Conservation (phyloP, 1,140 invertebrate genomes). For the Heliconius eleuchia region DNA sequence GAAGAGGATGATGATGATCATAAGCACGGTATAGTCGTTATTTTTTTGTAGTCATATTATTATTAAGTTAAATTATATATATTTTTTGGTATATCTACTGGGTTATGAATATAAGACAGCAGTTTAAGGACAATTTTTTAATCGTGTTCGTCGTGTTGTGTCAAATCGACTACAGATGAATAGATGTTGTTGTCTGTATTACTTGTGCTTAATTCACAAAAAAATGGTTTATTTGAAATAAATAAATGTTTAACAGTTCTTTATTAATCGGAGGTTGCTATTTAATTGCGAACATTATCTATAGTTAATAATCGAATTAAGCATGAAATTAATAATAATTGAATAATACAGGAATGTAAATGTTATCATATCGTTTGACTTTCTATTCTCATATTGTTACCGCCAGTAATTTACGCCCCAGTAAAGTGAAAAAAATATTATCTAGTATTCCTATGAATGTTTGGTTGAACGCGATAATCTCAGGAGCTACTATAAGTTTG, state of each 20-base stretch:
- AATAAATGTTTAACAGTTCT: no score
- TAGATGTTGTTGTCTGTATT: no score
- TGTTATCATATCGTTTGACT: no score
- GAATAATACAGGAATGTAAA: background rate
- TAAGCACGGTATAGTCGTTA: slow-evolving; percentile 54
- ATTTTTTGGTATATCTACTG: background rate
- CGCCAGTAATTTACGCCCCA: no score
- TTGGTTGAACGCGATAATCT: no score
- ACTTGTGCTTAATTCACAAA: no score
- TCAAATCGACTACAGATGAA: no score
- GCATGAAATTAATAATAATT: background rate
- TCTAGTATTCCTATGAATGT: no score
- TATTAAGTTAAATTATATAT: background rate
- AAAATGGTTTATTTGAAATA: no score
- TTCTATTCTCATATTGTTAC: no score
- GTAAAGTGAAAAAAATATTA: no score
- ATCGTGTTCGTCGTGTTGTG: background rate
- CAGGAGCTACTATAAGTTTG: no score
- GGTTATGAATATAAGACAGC: background rate
- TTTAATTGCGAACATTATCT: background rate
- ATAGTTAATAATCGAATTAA: background rate
- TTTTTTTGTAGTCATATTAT: background rate
- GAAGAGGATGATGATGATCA: slow-evolving; percentile 73
- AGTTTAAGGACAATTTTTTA: background rate
- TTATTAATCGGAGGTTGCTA: background rate